These are phyloP conservation scores for Clunio marinus DNA, from an alignment of 2,888 invertebrate genomes.

Conservation along the genomic window DNA sequence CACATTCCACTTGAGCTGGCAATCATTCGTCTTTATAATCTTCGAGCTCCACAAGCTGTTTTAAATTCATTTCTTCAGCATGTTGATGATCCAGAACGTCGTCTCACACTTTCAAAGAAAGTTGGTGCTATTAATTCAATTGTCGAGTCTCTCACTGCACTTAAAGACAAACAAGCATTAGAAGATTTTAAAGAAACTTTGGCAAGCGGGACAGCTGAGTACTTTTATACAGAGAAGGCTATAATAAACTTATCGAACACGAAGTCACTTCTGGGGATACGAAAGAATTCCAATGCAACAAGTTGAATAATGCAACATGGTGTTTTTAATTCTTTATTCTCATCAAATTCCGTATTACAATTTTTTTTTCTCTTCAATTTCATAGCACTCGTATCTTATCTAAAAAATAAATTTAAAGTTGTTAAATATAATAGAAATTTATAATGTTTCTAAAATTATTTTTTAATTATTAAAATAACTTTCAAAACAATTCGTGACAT, in stretches of 20 bases:
- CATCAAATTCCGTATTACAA: too few species aligned
- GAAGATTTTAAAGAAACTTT: constrained; percentile 46
- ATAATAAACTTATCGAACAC: constrained; percentile 50
- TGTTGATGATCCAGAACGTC: constrained; percentile 46
- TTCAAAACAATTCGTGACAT: too few species aligned
- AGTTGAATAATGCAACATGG: too few species aligned
- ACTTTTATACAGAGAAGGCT: constrained; percentile 68
- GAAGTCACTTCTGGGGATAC: background rate
- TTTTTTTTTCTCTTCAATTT: too few species aligned
- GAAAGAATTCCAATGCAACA: constrained; percentile 9
- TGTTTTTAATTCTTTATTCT: too few species aligned
- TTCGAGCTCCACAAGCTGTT: constrained; percentile 48
- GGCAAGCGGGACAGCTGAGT: constrained; percentile 58
- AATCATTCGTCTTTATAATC: constrained; percentile 46
- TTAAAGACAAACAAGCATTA: constrained; percentile 48
- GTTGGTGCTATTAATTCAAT: constrained; percentile 48
- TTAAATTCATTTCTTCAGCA: constrained; percentile 48
- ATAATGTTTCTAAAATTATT: too few species aligned
- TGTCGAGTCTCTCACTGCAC: constrained; percentile 47
- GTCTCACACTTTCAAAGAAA: constrained; percentile 46
- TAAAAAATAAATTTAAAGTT: too few species aligned
- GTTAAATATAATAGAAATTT: too few species aligned
- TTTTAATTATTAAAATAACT: too few species aligned
- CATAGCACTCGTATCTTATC: too few species aligned
- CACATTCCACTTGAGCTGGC: constrained; percentile 48